Percentiles rank a stretch among this genome's conserved stretches.
Evolutionary conservation across 2,888 invertebrate genomes (phyloP).

Genomic region (Xanthia togata): DNA sequence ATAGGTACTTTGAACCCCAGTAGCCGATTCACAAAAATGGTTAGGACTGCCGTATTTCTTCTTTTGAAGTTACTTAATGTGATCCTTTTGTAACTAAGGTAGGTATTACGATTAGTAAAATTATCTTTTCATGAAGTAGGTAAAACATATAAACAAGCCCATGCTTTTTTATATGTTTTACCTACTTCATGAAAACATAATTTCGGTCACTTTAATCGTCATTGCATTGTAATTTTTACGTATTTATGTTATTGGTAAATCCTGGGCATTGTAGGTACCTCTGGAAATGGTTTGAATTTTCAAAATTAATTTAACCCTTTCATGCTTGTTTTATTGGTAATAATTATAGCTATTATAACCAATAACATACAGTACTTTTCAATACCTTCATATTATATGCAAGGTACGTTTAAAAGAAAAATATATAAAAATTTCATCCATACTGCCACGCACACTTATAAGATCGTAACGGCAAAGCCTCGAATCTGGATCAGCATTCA

Average conservation of each 20-base stretch:
- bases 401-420: background rate
- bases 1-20: slow-evolving; percentile 63
- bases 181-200: too few species aligned
- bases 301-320: background rate
- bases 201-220: background rate
- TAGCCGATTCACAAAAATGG: slow-evolving; percentile 60
- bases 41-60: slow-evolving; percentile 56
- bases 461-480: background rate
- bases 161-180: too few species aligned
- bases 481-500: background rate
- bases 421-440: background rate
- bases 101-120: slow-evolving; percentile 36
- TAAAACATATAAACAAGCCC: background rate
- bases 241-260: background rate
- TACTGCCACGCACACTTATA: background rate
- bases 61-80: slow-evolving; percentile 53
- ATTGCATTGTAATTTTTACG: background rate
- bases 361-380: background rate
- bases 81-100: slow-evolving; percentile 35
- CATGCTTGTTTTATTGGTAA: background rate
- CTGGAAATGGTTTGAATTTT: background rate
- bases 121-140: slow-evolving; percentile 11
- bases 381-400: background rate
- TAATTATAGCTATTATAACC: too few species aligned
- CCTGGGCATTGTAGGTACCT: background rate